Conservation (phyloP, 2,113 vertebrate species). For the Apteryx mantelli region DNA sequence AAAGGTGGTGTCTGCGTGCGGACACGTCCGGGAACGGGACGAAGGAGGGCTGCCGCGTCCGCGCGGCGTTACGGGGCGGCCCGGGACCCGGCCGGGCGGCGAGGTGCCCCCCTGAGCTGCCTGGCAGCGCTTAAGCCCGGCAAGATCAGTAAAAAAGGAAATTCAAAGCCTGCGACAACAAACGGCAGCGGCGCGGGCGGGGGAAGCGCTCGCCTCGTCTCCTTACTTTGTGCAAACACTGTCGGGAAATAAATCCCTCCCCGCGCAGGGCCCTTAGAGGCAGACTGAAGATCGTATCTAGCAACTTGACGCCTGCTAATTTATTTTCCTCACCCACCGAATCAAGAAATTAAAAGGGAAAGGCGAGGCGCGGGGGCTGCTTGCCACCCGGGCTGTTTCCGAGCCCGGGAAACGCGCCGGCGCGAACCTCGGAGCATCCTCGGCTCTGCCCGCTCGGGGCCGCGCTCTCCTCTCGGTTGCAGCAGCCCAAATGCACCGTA, state of each 20-base stretch:
- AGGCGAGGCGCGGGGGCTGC: not conserved
- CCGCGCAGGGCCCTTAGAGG: accelerated
- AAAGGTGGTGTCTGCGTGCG: not conserved
- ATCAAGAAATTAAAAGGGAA: not conserved
- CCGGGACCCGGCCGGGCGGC: too few species aligned
- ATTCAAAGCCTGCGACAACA: conserved; percentile 43
- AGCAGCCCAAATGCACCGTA: not conserved
- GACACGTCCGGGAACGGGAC: not conserved
- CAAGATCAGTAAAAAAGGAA: not conserved
- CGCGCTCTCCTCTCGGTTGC: not conserved
- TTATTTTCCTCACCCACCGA: not conserved
- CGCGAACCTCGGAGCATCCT: not conserved
- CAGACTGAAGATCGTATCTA: not conserved
- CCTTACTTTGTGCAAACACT: conserved; percentile 36
- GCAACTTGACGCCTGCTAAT: not conserved
- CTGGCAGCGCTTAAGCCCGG: not conserved
- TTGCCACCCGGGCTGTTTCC: not conserved
- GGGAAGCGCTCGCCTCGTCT: not conserved
- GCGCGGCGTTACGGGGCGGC: too few species aligned
- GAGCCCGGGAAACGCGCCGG: too few species aligned
- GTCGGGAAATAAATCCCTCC: conserved; percentile 37
- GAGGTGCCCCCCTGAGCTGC: not conserved
- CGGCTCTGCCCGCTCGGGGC: not conserved
- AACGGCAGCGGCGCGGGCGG: accelerated
- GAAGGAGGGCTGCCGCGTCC: not conserved